phyloP scores from a whole-genome alignment of 2,797 vertebrate species.

The Poeciliopsis presidionis region DNA sequence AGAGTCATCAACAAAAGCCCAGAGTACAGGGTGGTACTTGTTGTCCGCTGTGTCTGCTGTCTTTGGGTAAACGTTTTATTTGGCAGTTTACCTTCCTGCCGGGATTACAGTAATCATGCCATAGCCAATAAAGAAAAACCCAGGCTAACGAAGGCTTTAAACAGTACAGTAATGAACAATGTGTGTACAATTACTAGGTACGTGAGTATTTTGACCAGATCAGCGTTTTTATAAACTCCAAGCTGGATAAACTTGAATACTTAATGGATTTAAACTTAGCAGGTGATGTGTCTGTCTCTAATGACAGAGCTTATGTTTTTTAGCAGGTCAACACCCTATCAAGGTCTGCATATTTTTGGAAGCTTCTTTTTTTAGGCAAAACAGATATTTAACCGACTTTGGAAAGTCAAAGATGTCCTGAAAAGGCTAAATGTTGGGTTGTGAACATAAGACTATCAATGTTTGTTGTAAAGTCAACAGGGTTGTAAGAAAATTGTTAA shows the following conservation, averaged over 20 bases:
- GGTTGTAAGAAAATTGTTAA: background rate
- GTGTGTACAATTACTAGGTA: background rate
- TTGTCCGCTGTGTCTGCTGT: constrained; percentile 31
- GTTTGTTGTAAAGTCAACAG: background rate
- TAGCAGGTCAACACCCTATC: background rate
- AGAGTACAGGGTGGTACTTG: constrained; percentile 25
- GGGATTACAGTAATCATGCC: constrained; percentile 52
- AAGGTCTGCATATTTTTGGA: background rate
- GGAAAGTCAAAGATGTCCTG: background rate
- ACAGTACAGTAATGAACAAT: constrained; percentile 27
- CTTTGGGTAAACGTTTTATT: constrained; percentile 37
- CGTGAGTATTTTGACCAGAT: background rate
- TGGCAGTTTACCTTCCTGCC: constrained; percentile 32
- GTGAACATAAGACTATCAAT: background rate
- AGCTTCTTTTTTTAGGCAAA: background rate
- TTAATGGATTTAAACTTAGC: constrained; percentile 1
- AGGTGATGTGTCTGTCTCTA: background rate
- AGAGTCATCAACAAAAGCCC: constrained; percentile 64
- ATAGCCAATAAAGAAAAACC: constrained; percentile 39
- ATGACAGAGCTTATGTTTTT: background rate
- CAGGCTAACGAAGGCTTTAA: constrained; percentile 41
- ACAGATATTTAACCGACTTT: background rate
- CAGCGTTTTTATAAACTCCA: background rate
- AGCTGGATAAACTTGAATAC: background rate
- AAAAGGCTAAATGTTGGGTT: background rate